Percentiles rank a stretch among this genome's conserved stretches.
Conservation (phyloP, 2,797 vertebrate species). For the Xiphorhynchus erythropygius region DNA sequence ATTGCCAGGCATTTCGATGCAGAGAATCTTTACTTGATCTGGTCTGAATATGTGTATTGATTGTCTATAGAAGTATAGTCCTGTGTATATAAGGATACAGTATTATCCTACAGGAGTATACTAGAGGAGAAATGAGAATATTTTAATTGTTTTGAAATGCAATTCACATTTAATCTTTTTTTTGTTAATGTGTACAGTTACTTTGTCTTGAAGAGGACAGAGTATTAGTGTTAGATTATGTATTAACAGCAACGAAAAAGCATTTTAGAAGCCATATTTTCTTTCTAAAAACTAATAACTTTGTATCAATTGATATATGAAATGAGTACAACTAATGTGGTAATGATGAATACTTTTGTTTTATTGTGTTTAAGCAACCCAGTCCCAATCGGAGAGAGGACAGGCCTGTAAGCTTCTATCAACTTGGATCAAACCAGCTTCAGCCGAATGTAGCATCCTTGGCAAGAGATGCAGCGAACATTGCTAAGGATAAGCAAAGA, state of each 20-base stretch:
- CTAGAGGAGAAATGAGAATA: not conserved
- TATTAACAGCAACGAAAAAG: not conserved
- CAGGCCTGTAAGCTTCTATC: constrained; percentile 93
- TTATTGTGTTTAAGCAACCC: constrained; percentile 76
- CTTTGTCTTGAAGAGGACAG: not conserved
- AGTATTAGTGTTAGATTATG: not conserved
- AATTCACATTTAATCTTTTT: not conserved
- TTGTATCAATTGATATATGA: not conserved
- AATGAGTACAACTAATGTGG: not conserved
- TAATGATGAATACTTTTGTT: not conserved
- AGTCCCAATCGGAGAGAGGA: constrained; percentile 95
- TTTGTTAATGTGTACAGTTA: not conserved
- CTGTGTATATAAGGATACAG: not conserved
- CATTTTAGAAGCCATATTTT: not conserved
- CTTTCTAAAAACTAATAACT: not conserved
- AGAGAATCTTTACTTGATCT: not conserved
- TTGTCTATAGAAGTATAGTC: not conserved
- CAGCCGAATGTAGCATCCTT: constrained; percentile 76
- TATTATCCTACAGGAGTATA: not conserved
- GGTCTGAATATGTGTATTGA: not conserved
- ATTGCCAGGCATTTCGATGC: not conserved
- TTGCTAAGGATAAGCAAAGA: constrained; percentile 90
- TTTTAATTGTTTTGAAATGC: not conserved
- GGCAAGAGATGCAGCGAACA: constrained; percentile 79
- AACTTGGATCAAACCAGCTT: constrained; percentile 80